phyloP scores from a whole-genome alignment of 1,140 invertebrate genomes.

The Parapsyche elsis region DNA sequence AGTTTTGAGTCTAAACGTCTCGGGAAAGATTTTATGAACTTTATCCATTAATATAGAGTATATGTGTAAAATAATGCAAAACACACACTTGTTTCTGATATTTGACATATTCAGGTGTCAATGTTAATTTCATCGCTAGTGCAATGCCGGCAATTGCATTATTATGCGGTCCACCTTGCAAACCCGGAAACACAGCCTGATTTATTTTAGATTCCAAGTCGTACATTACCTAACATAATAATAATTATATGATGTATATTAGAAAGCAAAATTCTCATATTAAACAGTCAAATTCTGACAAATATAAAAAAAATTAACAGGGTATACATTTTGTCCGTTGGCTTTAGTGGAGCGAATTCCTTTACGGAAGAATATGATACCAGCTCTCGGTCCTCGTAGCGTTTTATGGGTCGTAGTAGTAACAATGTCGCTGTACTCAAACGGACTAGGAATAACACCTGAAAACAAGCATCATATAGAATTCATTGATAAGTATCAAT shows the following conservation, averaged over 20 bases:
- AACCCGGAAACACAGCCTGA: constrained; percentile 92
- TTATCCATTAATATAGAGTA: too few relatives aligned
- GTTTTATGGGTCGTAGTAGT: constrained; percentile 98
- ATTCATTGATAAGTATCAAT: constrained; percentile 32
- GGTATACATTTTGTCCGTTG: constrained; percentile 77
- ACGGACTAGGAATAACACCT: constrained; percentile 88
- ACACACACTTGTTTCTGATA: constrained; percentile 86
- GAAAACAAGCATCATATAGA: constrained; percentile 20
- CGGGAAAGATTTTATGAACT: too few relatives aligned
- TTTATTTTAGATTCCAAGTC: constrained; percentile 91
- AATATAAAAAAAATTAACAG: not conserved
- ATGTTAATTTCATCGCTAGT: constrained; percentile 89
- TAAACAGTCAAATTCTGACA: constrained; percentile 53
- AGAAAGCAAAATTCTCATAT: not conserved
- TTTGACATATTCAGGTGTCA: constrained; percentile 79
- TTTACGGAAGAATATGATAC: constrained; percentile 91
- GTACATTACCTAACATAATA: constrained; percentile 74
- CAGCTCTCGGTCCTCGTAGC: constrained; percentile 89
- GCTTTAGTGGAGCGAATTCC: constrained; percentile 79
- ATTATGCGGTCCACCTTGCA: constrained; percentile 94
- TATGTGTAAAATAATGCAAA: too few relatives aligned
- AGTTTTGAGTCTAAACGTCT: too few relatives aligned
- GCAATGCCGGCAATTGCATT: constrained; percentile 92
- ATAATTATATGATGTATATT: not conserved
- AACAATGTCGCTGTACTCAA: constrained; percentile 94